Percentiles rank a stretch among this genome's conserved stretches.
phyloP scores from a whole-genome alignment of 2,113 vertebrate species.

The Opisthocomus hoazin region DNA sequence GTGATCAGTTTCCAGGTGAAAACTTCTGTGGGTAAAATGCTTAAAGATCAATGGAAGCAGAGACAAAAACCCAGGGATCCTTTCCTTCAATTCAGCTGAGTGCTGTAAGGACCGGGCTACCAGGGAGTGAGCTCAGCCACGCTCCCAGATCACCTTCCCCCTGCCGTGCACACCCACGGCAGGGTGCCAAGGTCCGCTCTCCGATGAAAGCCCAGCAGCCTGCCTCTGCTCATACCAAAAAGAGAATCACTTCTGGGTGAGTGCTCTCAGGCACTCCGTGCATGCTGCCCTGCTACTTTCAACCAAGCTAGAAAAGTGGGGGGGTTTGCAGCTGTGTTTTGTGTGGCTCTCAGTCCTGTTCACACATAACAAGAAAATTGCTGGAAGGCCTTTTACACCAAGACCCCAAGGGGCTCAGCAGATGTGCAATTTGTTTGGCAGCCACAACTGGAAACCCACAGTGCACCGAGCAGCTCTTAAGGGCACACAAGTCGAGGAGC shows the following conservation, averaged over 20 bases:
- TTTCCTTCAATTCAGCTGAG: not conserved
- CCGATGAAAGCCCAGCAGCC: not conserved
- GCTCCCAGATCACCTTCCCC: too few relatives aligned
- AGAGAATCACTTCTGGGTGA: not conserved
- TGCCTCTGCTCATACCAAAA: not conserved
- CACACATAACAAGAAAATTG: rapidly evolving
- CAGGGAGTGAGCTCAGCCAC: not conserved
- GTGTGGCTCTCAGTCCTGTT: not conserved
- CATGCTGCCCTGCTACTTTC: not conserved
- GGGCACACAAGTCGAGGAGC: too few relatives aligned
- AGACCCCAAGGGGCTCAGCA: not conserved
- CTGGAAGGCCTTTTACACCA: not conserved
- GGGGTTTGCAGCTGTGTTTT: not conserved
- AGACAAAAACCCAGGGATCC: not conserved
- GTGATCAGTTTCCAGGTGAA: not conserved
- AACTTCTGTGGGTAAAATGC: not conserved
- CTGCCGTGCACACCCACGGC: not conserved
- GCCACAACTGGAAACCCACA: not conserved
- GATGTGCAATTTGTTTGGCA: not conserved
- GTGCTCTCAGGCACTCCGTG: not conserved
- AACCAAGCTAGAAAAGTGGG: not conserved
- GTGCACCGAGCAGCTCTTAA: not conserved
- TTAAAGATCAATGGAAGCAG: not conserved
- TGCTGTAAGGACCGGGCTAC: not conserved
- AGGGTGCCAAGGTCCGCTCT: too few relatives aligned